These are phyloP conservation scores for Ricordea florida DNA, from an alignment of 92 coral and sea anemone species.

Conservation along the genomic window DNA sequence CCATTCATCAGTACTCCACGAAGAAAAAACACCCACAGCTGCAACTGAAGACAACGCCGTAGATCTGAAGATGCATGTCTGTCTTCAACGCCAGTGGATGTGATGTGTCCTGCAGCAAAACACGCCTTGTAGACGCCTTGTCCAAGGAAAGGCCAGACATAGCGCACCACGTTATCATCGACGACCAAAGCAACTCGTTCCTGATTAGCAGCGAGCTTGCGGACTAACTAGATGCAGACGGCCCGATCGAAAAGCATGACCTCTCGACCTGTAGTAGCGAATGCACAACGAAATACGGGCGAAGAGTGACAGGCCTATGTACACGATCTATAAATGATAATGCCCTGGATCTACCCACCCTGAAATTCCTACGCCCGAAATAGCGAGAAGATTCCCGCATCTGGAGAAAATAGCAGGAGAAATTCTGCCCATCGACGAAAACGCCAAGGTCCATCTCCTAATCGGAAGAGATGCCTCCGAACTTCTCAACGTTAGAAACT, in stretches of 20 bases:
- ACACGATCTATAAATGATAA: constrained; percentile 6
- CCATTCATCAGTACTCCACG: no score
- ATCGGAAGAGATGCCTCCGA: constrained; percentile 57
- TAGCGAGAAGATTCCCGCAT: constrained; percentile 37
- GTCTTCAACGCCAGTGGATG: constrained; percentile 24
- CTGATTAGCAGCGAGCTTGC: constrained; percentile 19
- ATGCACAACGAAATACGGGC: constrained; percentile 21
- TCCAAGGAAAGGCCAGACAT: neutral
- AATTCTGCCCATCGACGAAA: constrained; percentile 32
- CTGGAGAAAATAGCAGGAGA: constrained; percentile 20
- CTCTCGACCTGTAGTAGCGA: constrained; percentile 32
- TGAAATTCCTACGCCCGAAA: constrained; percentile 42
- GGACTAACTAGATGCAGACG: constrained; percentile 2
- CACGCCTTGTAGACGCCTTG: constrained; percentile 30
- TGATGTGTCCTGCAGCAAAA: constrained; percentile 36
- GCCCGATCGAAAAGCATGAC: constrained; percentile 11
- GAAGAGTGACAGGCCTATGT: constrained; percentile 2
- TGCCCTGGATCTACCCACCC: constrained; percentile 14
- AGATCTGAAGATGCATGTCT: no score
- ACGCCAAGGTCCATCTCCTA: constrained; percentile 31
- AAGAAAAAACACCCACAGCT: no score
- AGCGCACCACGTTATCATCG: constrained; percentile 3
- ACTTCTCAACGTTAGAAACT: constrained; percentile 36
- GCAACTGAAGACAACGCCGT: no score
- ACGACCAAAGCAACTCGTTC: no score